Conservation (phyloP, 2,113 vertebrate genomes). For the Campylorhamphus procurvoides region DNA sequence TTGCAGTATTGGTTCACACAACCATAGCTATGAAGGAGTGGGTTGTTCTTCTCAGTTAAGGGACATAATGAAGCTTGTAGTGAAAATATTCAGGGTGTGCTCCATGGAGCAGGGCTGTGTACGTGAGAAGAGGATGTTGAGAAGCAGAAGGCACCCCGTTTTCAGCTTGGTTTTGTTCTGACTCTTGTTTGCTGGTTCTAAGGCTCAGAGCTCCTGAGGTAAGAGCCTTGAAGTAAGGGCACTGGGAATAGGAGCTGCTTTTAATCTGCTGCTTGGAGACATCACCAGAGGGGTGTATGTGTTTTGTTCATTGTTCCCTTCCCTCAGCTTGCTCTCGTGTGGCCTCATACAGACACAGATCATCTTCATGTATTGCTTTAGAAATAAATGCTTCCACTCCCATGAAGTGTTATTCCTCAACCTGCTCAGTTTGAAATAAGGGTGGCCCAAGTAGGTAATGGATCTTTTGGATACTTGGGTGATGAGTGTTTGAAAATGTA, state of each 20-base stretch:
- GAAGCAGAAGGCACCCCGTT: not conserved
- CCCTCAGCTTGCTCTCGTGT: not conserved
- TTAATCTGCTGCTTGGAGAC: not conserved
- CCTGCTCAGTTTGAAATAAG: not conserved
- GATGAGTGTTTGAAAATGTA: not conserved
- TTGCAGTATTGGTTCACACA: not conserved
- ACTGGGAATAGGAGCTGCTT: not conserved
- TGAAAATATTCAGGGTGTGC: not conserved
- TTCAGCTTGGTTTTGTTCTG: not conserved
- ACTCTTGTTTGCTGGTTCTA: not conserved
- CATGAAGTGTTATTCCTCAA: not conserved
- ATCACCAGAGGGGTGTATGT: not conserved
- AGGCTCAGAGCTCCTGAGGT: not conserved
- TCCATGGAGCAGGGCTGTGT: not conserved
- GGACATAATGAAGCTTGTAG: not conserved
- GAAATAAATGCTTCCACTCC: not conserved
- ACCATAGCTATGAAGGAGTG: not conserved
- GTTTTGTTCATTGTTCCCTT: not conserved
- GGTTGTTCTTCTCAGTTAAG: not conserved
- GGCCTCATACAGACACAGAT: not conserved
- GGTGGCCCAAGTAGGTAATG: not conserved
- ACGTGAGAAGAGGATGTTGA: not conserved
- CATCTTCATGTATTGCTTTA: not conserved
- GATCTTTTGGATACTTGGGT: not conserved
- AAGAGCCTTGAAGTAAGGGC: not conserved